These are phyloP conservation scores for Drosophila dives DNA, from an alignment of 2,888 invertebrate genomes.

Conservation along the genomic window DNA sequence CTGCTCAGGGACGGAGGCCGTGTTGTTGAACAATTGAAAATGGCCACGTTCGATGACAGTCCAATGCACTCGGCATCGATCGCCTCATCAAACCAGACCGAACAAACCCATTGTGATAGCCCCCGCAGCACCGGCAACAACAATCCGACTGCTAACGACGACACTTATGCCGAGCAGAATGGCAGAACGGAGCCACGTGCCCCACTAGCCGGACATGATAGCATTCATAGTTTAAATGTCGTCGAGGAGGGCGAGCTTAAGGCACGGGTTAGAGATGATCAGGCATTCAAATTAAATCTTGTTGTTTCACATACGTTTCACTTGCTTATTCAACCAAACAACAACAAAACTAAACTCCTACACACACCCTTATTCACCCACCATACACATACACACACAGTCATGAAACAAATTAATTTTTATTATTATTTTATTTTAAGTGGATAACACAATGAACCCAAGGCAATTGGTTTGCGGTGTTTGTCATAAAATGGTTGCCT, in stretches of 20 bases:
- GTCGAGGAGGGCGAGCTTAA: conserved; percentile 78
- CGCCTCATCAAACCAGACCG: conserved; percentile 81
- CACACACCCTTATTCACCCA: background rate
- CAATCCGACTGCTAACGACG: conserved; percentile 45
- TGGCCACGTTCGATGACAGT: conserved; percentile 70
- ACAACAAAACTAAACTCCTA: conserved; percentile 14
- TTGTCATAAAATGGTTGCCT: conserved; percentile 6
- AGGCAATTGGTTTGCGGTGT: conserved; percentile 10
- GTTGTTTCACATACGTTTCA: conserved; percentile 67
- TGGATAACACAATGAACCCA: conserved; percentile 25
- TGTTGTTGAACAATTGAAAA: conserved; percentile 70
- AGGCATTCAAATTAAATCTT: conserved; percentile 37
- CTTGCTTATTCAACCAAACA: conserved; percentile 58
- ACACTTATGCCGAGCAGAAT: conserved; percentile 38
- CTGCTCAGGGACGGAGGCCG: conserved; percentile 65
- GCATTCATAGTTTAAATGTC: conserved; percentile 63
- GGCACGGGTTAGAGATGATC: conserved; percentile 83
- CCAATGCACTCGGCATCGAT: conserved; percentile 71
- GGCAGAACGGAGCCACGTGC: conserved; percentile 44
- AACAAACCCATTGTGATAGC: conserved; percentile 81
- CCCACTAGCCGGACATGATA: conserved; percentile 68
- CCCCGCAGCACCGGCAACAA: conserved; percentile 40
- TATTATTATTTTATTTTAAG: conserved; percentile 29
- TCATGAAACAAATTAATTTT: conserved; percentile 17
- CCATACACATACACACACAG: conserved; percentile 13